phyloP scores from a whole-genome alignment of 1,140 invertebrate genomes.

The Drosophila tristis region DNA sequence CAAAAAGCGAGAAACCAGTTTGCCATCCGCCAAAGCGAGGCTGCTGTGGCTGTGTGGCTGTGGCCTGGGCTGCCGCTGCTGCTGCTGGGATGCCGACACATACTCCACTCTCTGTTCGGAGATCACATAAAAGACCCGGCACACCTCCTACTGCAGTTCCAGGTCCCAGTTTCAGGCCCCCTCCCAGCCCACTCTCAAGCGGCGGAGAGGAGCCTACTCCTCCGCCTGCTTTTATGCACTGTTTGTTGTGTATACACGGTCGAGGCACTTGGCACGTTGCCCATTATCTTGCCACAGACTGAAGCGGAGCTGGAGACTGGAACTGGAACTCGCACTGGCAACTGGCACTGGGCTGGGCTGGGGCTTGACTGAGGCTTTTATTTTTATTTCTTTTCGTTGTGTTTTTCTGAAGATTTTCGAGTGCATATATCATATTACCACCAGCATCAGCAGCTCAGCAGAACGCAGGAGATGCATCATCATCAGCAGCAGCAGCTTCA shows the following conservation, averaged over 20 bases:
- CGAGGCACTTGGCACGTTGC: slow-evolving; percentile 77
- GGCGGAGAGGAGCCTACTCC: not conserved
- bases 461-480: slow-evolving; percentile 31
- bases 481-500: no score
- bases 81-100: slow-evolving; percentile 77
- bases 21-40: slow-evolving; percentile 79
- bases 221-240: slow-evolving; percentile 73
- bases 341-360: slow-evolving; percentile 19
- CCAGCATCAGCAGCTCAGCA: slow-evolving; percentile 14
- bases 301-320: not conserved
- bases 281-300: slow-evolving; percentile 63
- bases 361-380: slow-evolving; percentile 24
- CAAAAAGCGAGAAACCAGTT: slow-evolving; percentile 63
- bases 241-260: slow-evolving; percentile 67
- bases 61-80: slow-evolving; percentile 46
- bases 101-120: slow-evolving; percentile 54
- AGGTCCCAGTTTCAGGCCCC: not conserved
- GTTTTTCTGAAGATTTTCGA: slow-evolving; percentile 52
- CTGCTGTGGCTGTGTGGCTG: slow-evolving; percentile 28
- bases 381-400: slow-evolving; percentile 9
- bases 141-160: slow-evolving; percentile 59
- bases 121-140: slow-evolving; percentile 79
- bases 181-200: slow-evolving; percentile 5
- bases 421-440: slow-evolving; percentile 77
- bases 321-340: slow-evolving; percentile 7